A percentile compares a stretch with the other conserved stretches of the same genome.
phyloP scores from a whole-genome alignment of 1,140 invertebrate species.

The Lucilia sericata region DNA sequence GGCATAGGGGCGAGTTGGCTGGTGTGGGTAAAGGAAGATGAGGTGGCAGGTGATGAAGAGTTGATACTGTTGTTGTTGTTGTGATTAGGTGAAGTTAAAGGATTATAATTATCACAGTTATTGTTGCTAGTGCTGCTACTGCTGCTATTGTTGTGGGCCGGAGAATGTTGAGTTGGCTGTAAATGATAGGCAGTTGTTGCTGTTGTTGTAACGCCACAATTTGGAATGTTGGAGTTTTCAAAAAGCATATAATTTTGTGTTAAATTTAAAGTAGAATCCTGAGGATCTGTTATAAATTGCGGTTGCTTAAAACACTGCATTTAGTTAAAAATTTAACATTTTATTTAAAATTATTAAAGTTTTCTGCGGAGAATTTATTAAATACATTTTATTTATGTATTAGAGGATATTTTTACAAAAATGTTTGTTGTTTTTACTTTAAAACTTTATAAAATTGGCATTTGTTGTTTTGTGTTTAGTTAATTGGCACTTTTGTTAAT shows the following conservation, averaged over 20 bases:
- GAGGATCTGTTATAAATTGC: conserved; percentile 36
- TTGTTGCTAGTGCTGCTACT: conserved; percentile 34
- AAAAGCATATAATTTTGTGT: conserved; percentile 45
- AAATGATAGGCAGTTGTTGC: conserved; percentile 17
- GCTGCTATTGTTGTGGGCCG: conserved; percentile 30
- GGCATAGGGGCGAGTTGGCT: conserved; percentile 53
- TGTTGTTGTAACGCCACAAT: conserved; percentile 48
- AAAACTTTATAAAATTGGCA: conserved; percentile 22
- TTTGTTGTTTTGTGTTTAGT: background rate
- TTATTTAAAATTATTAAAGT: background rate
- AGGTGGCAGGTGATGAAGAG: conserved; percentile 49
- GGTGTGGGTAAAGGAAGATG: conserved; percentile 5
- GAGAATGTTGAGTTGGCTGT: conserved; percentile 25
- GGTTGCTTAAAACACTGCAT: conserved; percentile 42
- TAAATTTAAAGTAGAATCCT: conserved; percentile 22
- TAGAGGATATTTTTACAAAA: background rate
- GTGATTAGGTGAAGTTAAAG: conserved; percentile 17
- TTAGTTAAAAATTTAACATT: conserved; percentile 30
- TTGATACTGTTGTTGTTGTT: conserved; percentile 41
- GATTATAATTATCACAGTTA: conserved; percentile 36
- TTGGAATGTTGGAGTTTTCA: conserved; percentile 44
- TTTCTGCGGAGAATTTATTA: background rate
- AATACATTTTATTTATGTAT: background rate
- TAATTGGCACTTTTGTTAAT: conserved; percentile 23
- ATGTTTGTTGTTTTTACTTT: background rate